A percentile compares a stretch with the other conserved stretches of the same genome.
phyloP scores from a whole-genome alignment of 2,888 invertebrate species.

The Trachelus stipa region DNA sequence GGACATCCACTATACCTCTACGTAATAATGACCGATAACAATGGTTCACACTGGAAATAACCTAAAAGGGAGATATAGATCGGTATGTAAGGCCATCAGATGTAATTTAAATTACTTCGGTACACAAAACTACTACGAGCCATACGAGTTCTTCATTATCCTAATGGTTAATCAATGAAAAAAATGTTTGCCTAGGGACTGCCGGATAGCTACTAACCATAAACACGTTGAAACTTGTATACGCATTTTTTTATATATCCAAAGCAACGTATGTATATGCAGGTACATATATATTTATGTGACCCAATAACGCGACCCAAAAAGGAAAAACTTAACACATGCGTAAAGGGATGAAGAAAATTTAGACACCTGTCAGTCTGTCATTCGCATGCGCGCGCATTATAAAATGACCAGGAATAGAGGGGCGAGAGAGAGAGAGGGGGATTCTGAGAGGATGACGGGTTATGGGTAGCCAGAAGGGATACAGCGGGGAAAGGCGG shows the following conservation, averaged over 20 bases:
- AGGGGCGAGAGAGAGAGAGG: slow-evolving; percentile 6
- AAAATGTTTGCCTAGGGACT: neutral
- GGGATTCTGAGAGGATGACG: slow-evolving; percentile 8
- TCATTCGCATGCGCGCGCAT: slow-evolving; percentile 4
- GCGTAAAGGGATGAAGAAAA: neutral
- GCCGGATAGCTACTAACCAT: neutral
- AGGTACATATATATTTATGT: neutral
- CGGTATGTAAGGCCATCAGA: neutral
- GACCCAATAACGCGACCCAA: neutral
- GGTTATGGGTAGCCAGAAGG: neutral
- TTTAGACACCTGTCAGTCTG: neutral
- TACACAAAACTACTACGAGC: neutral
- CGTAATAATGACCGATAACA: neutral
- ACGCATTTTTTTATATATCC: neutral
- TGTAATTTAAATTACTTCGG: neutral
- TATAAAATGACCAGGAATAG: neutral
- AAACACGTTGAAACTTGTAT: neutral
- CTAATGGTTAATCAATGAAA: neutral
- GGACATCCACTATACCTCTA: neutral
- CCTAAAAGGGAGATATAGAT: neutral
- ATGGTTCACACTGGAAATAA: neutral
- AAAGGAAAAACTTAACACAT: neutral
- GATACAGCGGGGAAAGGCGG: neutral
- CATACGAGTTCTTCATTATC: neutral
- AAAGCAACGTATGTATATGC: too few relatives aligned